Base-by-base conservation (phyloP, 2,797 vertebrate species). In the Anguilla marmorata region DNA sequence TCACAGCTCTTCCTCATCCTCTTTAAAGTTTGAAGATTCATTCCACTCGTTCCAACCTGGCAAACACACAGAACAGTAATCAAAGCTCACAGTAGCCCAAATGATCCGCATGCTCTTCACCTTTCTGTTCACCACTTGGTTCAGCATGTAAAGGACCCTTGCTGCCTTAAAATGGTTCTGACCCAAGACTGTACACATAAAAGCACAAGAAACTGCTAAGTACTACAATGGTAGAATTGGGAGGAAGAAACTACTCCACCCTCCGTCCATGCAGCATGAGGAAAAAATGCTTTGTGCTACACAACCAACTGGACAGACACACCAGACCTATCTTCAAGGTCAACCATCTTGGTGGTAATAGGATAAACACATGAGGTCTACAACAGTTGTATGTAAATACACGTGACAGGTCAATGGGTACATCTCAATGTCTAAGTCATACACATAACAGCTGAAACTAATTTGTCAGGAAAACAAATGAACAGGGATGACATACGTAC, bases 1-100 rank as follows among this genome's bases (percentile, higher is more conserved):
- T 92, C 88, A 97, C 96, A 93, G 91, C 85, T 95, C 94, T 24
- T 93, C 72, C 0, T 95, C 91, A 0, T 93, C 91, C 0, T 94
- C 41, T 85, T 94, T 90, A 85, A 93, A 92, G 60, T 95, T 84
- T 76, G 88, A 92, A 0, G 91, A 86, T 86, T 94, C 91, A 2
- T 94, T 96, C 95, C 96, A 96, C 66, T 95, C 92, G 0, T 91
- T 90, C 96, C 96, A 97, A 30, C 94, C 96, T 97, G 27, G n/a
- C 8, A 19, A 45, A 12, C n/a, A 89, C 89, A n/a, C 14, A 54
- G 84, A 0, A 84, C 6, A 87, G 21, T 88, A 74, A 24, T 48
- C 0, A 82, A 12, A 9, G 0, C 52, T 2, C 63, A 6, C 12
- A 58, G 21, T 45, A 30, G 24, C 54, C 2, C 56, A 58, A 2